Evolutionary conservation across 1,140 invertebrate species (phyloP).

Genomic region (Drosophila asahinai): DNA sequence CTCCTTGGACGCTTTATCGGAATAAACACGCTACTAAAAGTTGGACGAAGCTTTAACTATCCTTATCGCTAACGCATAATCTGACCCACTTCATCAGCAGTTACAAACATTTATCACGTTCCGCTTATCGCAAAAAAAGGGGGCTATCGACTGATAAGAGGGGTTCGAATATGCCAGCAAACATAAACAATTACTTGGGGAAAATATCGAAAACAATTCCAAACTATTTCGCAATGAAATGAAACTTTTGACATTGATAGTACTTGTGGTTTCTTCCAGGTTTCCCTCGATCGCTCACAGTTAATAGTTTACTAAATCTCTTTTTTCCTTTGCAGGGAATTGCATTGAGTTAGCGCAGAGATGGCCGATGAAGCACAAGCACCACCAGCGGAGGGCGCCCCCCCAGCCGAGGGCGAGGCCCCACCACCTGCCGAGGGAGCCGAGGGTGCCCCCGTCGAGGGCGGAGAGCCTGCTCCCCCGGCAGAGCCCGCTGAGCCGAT

Average conservation of each 20-base stretch:
- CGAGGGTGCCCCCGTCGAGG: conserved; percentile 68
- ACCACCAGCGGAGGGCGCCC: conserved; percentile 75
- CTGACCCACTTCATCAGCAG: conserved; percentile 26
- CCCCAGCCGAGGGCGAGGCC: conserved; percentile 71
- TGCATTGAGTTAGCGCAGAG: conserved; percentile 74
- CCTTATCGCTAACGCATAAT: conserved; percentile 27
- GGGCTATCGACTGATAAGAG: conserved; percentile 22
- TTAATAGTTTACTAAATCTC: neutral
- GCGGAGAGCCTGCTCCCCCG: conserved; percentile 67
- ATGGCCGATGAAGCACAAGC: conserved; percentile 85
- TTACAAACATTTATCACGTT: conserved; percentile 28
- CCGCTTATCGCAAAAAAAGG: conserved; percentile 23
- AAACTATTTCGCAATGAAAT: conserved; percentile 35
- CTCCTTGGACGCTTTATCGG: neutral
- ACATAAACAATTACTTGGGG: conserved; percentile 32
- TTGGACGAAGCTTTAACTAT: conserved; percentile 3
- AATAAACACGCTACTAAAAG: neutral
- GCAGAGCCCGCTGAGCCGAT: conserved; percentile 79
- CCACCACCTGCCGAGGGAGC: conserved; percentile 78
- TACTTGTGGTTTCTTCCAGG: neutral
- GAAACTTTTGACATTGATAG: conserved; percentile 10
- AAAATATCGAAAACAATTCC: neutral
- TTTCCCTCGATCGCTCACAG: neutral
- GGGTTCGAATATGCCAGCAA: conserved; percentile 8
- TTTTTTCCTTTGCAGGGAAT: conserved; percentile 41